Base-by-base conservation (phyloP, 1,140 invertebrate species). In the Limonius californicus region DNA sequence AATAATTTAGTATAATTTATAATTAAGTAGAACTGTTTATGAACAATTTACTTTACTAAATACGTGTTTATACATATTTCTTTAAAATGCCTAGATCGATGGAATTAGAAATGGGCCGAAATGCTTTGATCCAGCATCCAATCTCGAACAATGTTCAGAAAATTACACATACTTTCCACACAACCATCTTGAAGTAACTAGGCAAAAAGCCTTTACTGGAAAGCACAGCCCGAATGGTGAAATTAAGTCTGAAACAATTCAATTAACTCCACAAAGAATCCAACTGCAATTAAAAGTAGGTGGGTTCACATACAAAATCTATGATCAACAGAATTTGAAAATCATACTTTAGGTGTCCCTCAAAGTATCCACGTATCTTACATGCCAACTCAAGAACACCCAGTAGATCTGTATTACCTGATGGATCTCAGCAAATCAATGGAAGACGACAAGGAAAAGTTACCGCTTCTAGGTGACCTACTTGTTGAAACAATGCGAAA, bases 341-440 rank as follows among this genome's bases (percentile, higher is more conserved):
- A n/a, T 16, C 21, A 12, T 39, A 12, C 11, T 62, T 57, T 30
- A 70, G 69, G 68, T 16, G 65, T 67, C 58, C 63, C 67, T 45
- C 85, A 91, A 68, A 84, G 83, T 67, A 81, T 94, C 70, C 74
- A 81, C 19, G 84, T 94, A 63, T 80, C 83, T 35, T 86, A 83
- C 54, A 80, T 81, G 54, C 79, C 79, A 62, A 88, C 89, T 1
- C 81, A 86, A 65, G 86, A 93, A 73, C 95, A 94, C 77, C 93
- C 92, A 0, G 87, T 95, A 0, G 93, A 95, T 78, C 75, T 95
- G 2, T 95, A 95, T 76, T 95, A 92, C 71, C 78, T 95, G 0
- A 88, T 95, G 85, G 92, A 95, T 72, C 76, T 92, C 15, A 93
- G 91, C 1, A 81, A 82, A 43, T 91, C 90, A 0, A 95, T 95